A percentile compares a stretch with the other conserved stretches of the same genome.
Conservation (phyloP, 2,797 vertebrate species). For the Tolypeutes matacus region DNA sequence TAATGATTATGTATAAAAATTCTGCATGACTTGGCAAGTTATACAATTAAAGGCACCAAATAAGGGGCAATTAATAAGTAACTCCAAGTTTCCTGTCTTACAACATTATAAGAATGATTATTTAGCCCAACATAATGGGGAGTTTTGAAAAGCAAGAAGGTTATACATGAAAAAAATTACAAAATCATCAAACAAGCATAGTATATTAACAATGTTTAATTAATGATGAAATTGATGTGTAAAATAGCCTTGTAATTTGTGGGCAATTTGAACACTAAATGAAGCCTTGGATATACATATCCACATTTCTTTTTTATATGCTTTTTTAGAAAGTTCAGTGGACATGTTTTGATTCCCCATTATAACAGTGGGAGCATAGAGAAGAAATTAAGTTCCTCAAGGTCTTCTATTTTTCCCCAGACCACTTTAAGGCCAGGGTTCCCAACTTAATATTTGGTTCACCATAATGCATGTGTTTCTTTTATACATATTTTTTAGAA, state of each 20-base stretch:
- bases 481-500: not conserved
- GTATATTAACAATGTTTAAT: not conserved
- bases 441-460: not conserved
- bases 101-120: not conserved
- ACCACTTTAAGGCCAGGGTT: not conserved
- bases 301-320: not conserved
- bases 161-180: not conserved
- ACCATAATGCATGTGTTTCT: not conserved
- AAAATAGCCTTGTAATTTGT: not conserved
- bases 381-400: not conserved
- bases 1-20: not conserved
- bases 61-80: not conserved
- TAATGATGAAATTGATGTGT: not conserved
- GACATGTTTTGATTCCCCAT: not conserved
- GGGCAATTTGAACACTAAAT: not conserved
- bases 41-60: not conserved
- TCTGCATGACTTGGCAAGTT: not conserved
- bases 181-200: not conserved
- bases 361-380: not conserved
- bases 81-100: not conserved
- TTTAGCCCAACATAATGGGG: not conserved
- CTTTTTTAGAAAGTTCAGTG: not conserved
- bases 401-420: not conserved
- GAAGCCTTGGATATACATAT: not conserved
- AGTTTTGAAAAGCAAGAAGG: not conserved